Conservation (phyloP, 2,888 invertebrate genomes). For the Serrognathus titanus region DNA sequence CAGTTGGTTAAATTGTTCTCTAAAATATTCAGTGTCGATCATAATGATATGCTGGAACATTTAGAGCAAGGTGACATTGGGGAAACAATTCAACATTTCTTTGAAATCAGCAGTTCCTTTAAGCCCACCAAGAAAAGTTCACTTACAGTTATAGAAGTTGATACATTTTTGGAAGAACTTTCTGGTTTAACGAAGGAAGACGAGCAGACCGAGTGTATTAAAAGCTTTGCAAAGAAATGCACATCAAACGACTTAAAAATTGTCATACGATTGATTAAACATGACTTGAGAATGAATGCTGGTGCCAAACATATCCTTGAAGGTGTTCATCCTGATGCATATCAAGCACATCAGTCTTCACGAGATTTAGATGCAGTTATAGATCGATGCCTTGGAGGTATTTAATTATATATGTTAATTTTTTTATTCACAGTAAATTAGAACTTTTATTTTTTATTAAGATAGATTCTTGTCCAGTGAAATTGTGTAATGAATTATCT, state of each 20-base stretch:
- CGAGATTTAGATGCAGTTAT: constrained; percentile 76
- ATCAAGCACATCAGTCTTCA: constrained; percentile 82
- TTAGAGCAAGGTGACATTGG: constrained; percentile 89
- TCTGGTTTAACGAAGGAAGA: constrained; percentile 80
- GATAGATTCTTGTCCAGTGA: no score
- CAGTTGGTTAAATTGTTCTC: constrained; percentile 87
- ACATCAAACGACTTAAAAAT: constrained; percentile 80
- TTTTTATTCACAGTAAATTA: not conserved
- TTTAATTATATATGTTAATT: not conserved
- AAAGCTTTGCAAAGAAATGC: constrained; percentile 69
- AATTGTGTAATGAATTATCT: no score
- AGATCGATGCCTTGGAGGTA: constrained; percentile 29
- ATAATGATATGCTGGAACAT: constrained; percentile 79
- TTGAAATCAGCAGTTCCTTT: constrained; percentile 59
- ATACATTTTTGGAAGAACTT: constrained; percentile 70
- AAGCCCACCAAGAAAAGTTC: constrained; percentile 65
- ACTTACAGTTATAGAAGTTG: constrained; percentile 72
- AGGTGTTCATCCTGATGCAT: constrained; percentile 84
- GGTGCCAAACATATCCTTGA: constrained; percentile 90
- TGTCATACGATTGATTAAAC: constrained; percentile 81
- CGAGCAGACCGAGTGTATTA: constrained; percentile 76
- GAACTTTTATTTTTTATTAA: not conserved
- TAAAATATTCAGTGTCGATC: constrained; percentile 68
- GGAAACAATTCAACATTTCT: constrained; percentile 77
- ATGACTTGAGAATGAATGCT: constrained; percentile 88